Base-by-base conservation (phyloP, 2,888 invertebrate species). In the Pammene fasciana region DNA sequence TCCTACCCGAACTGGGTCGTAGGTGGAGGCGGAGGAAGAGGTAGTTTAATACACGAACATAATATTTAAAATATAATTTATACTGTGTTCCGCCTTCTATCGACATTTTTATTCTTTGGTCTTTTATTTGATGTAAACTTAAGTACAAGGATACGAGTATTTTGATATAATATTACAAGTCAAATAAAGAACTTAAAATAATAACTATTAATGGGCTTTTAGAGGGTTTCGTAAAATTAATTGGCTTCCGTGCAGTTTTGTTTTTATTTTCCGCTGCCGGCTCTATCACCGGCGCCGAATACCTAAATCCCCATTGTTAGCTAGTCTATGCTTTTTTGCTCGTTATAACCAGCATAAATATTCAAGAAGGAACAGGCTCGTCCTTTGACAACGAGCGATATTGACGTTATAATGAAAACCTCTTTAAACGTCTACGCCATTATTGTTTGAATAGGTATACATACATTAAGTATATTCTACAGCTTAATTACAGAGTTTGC, bases 351-450 rank as follows among this genome's bases (percentile, higher is more conserved):
- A 71, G 78, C 79, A 86, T 88, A 86, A 86, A 88, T 88, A 86
- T 86, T 86, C 79, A 86, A 82, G 77, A 78, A 82, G 79, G 83
- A 84, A 79, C 78, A 79, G 78, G 76, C 76, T 75, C 76, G 67
- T 76, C 76, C 82, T 86, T 84, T 86, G 82, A 83, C 79, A 82
- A 76, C 72, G 76, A 78, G 74, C 78, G 75, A 82, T 85, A 85
- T 87, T 86, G 87, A 84, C 82, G 82, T 85, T 81, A 82, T 85
- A 83, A 85, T 85, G 78, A 82, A 85, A 84, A 80, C 81, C 76
- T 71, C 72, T 75, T 75, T 83, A 83, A 86, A 82, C 79, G 80
- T 77, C 78, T 78, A 75, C 75, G 78, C 78, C 84, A 81, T 79
- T 79, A 82, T 83, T 85, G 79, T 81, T 84, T 11, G 18, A 50